Base-by-base conservation (phyloP, 2,797 vertebrate species). In the Coilia nasus region DNA sequence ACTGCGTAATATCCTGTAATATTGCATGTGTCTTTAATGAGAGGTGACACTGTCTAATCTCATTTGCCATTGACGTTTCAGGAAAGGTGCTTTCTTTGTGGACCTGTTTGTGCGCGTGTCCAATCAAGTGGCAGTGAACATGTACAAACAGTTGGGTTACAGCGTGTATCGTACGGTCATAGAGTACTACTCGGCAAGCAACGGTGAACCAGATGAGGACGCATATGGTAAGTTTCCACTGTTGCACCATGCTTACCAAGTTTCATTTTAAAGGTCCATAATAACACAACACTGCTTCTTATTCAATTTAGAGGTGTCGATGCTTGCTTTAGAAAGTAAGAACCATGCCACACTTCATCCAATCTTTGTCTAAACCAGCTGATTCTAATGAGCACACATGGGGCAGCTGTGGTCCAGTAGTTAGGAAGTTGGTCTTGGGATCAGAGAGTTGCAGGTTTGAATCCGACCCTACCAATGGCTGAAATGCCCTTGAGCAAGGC, bases 21-120 rank as follows among this genome's bases (percentile, higher is more conserved):
- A 59, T 59, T 59, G 19, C 21, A 59, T 59, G 17, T 41, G 0
- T 28, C 7, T 2, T 46, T 54, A n/a, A 14, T 71, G 3, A 28
- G n/a, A 81, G 56, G 6, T 64, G 60, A 6, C 31, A 19, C 41
- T 44, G 10, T 35, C 71, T 78, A 44, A 28, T 83, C 31, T 15
- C n/a, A 2, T 78, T n/a, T 71, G 2, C 57, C 54, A 15, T 14
- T 35, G 3, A 67, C 44, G 17, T 4, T 83, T 54, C 9, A 99
- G 97, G 93, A 99, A 99, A 90, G 98, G 98, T 12, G 98, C 97
- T 2, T 99, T 98, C 95, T 99, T 99, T 21, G 97, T 99, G 0
- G 97, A 98, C 87, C 96, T 98, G 31, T 99, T 99, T 23, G 97
- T 99, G 62, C 96, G 98, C 67, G 98, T 99, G 0, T 99, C 98